Percentiles rank a stretch among this genome's conserved stretches.
These are phyloP conservation scores for Antrozous pallidus DNA, from an alignment of 2,797 vertebrate genomes.

Conservation along the genomic window DNA sequence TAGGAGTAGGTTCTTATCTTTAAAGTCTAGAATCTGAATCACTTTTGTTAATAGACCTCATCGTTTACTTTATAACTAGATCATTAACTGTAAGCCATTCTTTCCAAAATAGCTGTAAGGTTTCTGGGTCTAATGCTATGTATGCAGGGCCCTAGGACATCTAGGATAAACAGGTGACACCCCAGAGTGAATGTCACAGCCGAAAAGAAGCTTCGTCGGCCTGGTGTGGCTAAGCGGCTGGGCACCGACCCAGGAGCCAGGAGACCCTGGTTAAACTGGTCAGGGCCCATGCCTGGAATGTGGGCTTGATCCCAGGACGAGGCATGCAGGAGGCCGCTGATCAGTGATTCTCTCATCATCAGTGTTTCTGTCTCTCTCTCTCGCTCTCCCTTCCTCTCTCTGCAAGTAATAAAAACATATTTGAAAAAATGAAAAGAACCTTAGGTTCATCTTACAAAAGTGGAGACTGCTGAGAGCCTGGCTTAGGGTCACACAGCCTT, in stretches of 20 bases:
- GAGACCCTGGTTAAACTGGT: no score
- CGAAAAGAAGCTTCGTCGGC: not conserved
- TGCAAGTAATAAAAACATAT: no score
- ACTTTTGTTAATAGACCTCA: conserved; percentile 7
- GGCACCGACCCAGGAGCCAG: no score
- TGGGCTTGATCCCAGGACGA: no score
- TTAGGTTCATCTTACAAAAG: not conserved
- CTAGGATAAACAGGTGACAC: not conserved
- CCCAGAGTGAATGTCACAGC: not conserved
- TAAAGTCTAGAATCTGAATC: conserved; percentile 8
- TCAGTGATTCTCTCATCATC: no score
- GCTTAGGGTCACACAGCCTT: not conserved
- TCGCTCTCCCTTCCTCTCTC: no score
- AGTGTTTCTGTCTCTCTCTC: no score
- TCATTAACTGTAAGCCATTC: conserved; percentile 19
- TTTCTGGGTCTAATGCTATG: not conserved
- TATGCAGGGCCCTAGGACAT: not conserved
- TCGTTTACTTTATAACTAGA: not conserved
- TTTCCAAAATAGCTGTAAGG: not conserved
- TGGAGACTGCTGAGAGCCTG: not conserved
- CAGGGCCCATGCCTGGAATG: no score
- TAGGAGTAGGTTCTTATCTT: conserved; percentile 26
- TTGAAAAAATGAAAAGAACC: not conserved
- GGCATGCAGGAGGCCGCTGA: no score
- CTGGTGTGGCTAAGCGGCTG: no score